Percentiles rank a stretch among this genome's conserved stretches.
phyloP scores from a whole-genome alignment of 2,113 vertebrate genomes.

The Reinhardtius hippoglossoides region DNA sequence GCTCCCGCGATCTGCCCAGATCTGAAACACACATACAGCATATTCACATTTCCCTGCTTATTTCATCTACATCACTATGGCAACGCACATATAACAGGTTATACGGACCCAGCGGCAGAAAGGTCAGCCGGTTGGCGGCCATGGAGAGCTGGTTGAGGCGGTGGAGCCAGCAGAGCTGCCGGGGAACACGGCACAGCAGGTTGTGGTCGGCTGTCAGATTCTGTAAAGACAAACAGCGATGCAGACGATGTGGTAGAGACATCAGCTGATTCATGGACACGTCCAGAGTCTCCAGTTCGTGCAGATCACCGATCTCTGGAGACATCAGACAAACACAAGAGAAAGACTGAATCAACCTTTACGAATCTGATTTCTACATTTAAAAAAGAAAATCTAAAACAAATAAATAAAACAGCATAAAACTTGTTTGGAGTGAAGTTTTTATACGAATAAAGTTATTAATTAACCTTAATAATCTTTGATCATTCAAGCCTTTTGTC shows the following conservation, averaged over 20 bases:
- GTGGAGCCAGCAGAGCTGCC: slow-evolving; percentile 93
- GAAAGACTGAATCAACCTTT: not conserved
- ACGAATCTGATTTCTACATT: too few species aligned
- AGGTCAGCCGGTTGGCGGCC: slow-evolving; percentile 92
- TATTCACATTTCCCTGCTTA: not conserved
- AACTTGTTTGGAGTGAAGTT: too few species aligned
- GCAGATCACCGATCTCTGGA: slow-evolving; percentile 92
- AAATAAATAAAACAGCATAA: too few species aligned
- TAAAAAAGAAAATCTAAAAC: too few species aligned
- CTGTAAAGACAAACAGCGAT: slow-evolving; percentile 93
- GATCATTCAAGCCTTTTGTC: too few species aligned
- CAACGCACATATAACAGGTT: not conserved
- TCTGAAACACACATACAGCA: slow-evolving; percentile 79
- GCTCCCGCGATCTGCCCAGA: slow-evolving; percentile 93
- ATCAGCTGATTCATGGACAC: slow-evolving; percentile 92
- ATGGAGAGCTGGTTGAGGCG: slow-evolving; percentile 97
- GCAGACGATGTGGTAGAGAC: slow-evolving; percentile 89
- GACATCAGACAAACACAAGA: slow-evolving; percentile 44
- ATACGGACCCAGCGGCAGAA: slow-evolving; percentile 84
- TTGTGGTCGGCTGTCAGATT: slow-evolving; percentile 94
- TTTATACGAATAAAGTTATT: too few species aligned
- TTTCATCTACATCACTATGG: not conserved
- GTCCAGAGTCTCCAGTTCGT: slow-evolving; percentile 93
- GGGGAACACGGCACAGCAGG: slow-evolving; percentile 87
- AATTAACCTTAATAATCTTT: too few species aligned